A percentile compares a stretch with the other conserved stretches of the same genome.
phyloP scores from a whole-genome alignment of 1,140 invertebrate species.

The Neuroterus valhalla region DNA sequence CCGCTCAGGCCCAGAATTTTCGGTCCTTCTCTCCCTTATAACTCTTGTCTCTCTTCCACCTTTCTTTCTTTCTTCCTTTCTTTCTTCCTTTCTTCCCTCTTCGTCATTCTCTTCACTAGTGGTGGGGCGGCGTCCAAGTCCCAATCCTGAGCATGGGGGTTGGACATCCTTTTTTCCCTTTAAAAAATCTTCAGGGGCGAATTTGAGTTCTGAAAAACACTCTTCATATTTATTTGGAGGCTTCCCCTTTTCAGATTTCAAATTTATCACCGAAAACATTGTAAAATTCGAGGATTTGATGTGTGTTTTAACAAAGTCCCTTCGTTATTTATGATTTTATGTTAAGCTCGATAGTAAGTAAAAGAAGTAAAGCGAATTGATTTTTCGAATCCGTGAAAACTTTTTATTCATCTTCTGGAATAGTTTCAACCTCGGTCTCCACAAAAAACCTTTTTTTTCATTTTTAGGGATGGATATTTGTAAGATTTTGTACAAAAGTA shows the following conservation, averaged over 20 bases:
- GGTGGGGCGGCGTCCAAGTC: slow-evolving; percentile 41
- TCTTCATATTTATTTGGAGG: slow-evolving; percentile 8
- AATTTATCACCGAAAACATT: slow-evolving; percentile 23
- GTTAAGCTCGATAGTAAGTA: no score
- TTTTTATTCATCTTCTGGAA: not conserved
- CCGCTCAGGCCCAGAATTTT: slow-evolving; percentile 15
- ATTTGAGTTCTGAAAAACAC: slow-evolving; percentile 29
- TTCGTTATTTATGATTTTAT: slow-evolving; percentile 8
- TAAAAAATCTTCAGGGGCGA: slow-evolving; percentile 47
- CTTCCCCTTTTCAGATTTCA: slow-evolving; percentile 16
- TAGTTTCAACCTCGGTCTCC: no score
- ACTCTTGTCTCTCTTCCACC: slow-evolving; percentile 3
- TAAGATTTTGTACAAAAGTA: no score
- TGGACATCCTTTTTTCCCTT: slow-evolving; percentile 51
- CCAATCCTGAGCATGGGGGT: slow-evolving; percentile 40
- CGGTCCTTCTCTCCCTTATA: slow-evolving; percentile 10
- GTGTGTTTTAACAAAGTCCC: not conserved
- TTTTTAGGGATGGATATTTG: no score
- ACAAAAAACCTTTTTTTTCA: no score
- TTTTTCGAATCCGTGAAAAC: not conserved
- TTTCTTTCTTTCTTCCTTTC: slow-evolving; percentile 29
- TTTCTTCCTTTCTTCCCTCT: slow-evolving; percentile 41
- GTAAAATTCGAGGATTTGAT: not conserved
- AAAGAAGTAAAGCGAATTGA: not conserved
- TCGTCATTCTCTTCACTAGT: slow-evolving; percentile 38